phyloP scores from a whole-genome alignment of 2,888 invertebrate genomes.

The Orthosia incerta region DNA sequence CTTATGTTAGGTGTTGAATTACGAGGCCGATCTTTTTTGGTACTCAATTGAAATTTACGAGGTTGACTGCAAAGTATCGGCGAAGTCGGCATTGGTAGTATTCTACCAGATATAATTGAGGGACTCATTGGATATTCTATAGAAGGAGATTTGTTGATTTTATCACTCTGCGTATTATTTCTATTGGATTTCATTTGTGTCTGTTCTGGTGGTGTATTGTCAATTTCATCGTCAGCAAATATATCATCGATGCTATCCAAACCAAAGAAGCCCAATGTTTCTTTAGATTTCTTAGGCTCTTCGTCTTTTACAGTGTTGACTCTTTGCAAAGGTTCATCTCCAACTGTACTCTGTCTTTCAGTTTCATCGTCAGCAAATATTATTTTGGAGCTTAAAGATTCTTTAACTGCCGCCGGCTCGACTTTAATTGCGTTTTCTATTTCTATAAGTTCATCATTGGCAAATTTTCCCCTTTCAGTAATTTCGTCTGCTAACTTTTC shows the following conservation, averaged over 20 bases:
- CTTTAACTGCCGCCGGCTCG: conserved; percentile 25
- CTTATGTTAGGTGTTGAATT: conserved; percentile 72
- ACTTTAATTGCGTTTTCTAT: conserved; percentile 50
- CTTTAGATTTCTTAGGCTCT: conserved; percentile 65
- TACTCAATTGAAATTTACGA: conserved; percentile 76
- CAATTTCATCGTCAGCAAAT: conserved; percentile 82
- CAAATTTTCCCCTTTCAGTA: conserved; percentile 11
- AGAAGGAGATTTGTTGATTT: conserved; percentile 47
- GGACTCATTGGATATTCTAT: conserved; percentile 76
- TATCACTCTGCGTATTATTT: conserved; percentile 33
- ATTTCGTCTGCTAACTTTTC: conserved; percentile 1
- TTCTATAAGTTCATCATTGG: conserved; percentile 12
- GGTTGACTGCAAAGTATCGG: conserved; percentile 83
- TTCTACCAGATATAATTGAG: conserved; percentile 82
- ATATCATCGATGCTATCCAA: conserved; percentile 82
- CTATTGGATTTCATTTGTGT: conserved; percentile 30
- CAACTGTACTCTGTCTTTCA: conserved; percentile 11
- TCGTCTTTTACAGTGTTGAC: conserved; percentile 52
- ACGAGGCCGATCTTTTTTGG: conserved; percentile 69
- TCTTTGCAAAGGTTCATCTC: conserved; percentile 14
- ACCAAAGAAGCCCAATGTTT: conserved; percentile 76
- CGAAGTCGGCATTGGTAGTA: conserved; percentile 72
- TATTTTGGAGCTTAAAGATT: conserved; percentile 15
- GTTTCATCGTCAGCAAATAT: conserved; percentile 11
- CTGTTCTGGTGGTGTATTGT: conserved; percentile 66